phyloP scores from a whole-genome alignment of 2,888 invertebrate species.

The Oegoconia quadripuncta region DNA sequence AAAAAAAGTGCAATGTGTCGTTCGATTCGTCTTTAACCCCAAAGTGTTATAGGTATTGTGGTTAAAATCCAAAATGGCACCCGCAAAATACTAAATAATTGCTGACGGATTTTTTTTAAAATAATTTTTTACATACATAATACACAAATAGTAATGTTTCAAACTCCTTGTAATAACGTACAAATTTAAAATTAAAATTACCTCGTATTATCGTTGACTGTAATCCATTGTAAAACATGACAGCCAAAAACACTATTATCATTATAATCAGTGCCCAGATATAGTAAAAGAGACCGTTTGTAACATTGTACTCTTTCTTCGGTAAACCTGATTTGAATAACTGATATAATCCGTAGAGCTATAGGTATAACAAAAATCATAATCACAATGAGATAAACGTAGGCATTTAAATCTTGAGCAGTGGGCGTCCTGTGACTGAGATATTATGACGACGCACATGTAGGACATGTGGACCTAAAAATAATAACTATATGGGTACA shows the following conservation, averaged over 20 bases:
- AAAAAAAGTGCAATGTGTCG: too few species aligned
- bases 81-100: slow-evolving; percentile 1
- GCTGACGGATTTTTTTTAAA: background rate
- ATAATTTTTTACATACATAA: too few species aligned
- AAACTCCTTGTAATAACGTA: too few species aligned
- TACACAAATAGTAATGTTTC: too few species aligned
- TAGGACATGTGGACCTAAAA: too few species aligned
- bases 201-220: slow-evolving; percentile 71
- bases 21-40: too few species aligned
- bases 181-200: slow-evolving; percentile 16
- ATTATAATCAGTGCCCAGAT: slow-evolving; percentile 65
- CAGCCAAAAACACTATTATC: slow-evolving; percentile 63
- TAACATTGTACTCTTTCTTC: slow-evolving; percentile 61
- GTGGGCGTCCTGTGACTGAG: background rate
- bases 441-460: too few species aligned
- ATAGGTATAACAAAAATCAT: slow-evolving; percentile 5
- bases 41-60: too few species aligned
- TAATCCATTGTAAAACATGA: slow-evolving; percentile 70
- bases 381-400: slow-evolving; percentile 11
- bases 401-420: background rate
- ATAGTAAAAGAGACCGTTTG: slow-evolving; percentile 67
- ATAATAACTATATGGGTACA: too few species aligned
- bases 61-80: too few species aligned
- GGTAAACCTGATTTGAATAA: slow-evolving; percentile 65
- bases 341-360: slow-evolving; percentile 67